These are phyloP conservation scores for Salminus brasiliensis DNA, from an alignment of 2,113 vertebrate species.

Conservation along the genomic window DNA sequence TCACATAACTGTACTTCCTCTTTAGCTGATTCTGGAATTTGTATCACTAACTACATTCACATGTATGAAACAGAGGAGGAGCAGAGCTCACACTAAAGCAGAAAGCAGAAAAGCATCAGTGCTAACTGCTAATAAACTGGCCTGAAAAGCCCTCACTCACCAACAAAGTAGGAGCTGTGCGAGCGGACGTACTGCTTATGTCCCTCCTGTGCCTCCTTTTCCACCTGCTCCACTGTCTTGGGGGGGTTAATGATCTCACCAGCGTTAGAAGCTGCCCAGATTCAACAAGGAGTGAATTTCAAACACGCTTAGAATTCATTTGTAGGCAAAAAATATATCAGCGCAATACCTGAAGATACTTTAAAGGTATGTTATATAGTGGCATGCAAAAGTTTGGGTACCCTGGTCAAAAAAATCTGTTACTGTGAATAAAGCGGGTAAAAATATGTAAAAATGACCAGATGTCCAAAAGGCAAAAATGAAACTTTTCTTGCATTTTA, in stretches of 20 bases:
- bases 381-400: too few species aligned
- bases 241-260: conserved; percentile 79
- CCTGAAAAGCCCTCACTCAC: conserved; percentile 63
- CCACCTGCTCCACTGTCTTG: conserved; percentile 76
- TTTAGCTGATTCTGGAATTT: too few species aligned
- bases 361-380: too few species aligned
- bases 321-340: background rate
- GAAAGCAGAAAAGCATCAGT: background rate
- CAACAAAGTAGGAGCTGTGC: conserved; percentile 79
- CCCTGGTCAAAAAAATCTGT: too few species aligned
- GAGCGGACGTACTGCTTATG: conserved; percentile 77
- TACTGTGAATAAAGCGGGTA: too few species aligned
- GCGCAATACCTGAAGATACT: too few species aligned
- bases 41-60: background rate
- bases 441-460: too few species aligned
- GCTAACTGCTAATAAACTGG: background rate
- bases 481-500: too few species aligned
- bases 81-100: background rate
- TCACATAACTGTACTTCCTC: too few species aligned
- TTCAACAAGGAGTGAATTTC: background rate
- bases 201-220: conserved; percentile 73
- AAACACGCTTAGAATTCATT: background rate
- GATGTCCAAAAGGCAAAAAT: too few species aligned
- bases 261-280: conserved; percentile 56
- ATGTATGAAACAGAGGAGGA: background rate